A percentile compares a stretch with the other conserved stretches of the same genome.
phyloP scores from a whole-genome alignment of 2,888 invertebrate species.

The Agonopterix heracliana region DNA sequence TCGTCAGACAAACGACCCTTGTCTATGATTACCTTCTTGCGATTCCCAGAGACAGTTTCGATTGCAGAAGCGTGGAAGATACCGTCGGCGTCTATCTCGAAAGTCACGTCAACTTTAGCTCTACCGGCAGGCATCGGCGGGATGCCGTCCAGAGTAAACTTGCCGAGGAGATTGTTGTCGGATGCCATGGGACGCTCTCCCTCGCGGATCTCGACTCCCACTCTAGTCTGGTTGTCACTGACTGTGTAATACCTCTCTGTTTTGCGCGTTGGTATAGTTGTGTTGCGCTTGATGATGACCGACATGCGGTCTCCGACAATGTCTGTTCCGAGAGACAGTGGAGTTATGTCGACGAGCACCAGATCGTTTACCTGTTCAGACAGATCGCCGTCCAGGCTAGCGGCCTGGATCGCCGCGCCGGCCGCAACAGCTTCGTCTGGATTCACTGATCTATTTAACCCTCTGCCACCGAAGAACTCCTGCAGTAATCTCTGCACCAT shows the following conservation, averaged over 20 bases:
- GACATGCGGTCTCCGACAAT: constrained; percentile 85
- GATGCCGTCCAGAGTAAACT: constrained; percentile 49
- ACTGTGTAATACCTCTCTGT: constrained; percentile 81
- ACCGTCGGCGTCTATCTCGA: constrained; percentile 82
- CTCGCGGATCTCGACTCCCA: constrained; percentile 80
- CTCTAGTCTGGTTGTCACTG: constrained; percentile 83
- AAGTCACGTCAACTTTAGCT: constrained; percentile 78
- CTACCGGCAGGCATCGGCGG: constrained; percentile 75
- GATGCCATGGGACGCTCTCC: constrained; percentile 84
- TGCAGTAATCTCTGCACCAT: constrained; percentile 19
- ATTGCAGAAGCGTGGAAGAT: constrained; percentile 86
- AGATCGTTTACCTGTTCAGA: constrained; percentile 30
- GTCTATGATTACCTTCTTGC: no score
- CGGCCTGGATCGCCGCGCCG: no score
- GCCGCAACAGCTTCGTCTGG: no score
- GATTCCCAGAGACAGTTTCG: constrained; percentile 77
- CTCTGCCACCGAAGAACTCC: constrained; percentile 37
- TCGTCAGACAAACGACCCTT: constrained; percentile 34
- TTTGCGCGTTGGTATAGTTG: constrained; percentile 12
- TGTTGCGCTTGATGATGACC: constrained; percentile 80
- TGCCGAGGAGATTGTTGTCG: constrained; percentile 77
- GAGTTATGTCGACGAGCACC: no score
- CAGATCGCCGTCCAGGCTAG: no score
- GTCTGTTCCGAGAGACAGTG: constrained; percentile 79
- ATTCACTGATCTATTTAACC: constrained; percentile 20